Base-by-base conservation (phyloP, 1,140 invertebrate genomes). In the Pseudomyrmex pallidus region DNA sequence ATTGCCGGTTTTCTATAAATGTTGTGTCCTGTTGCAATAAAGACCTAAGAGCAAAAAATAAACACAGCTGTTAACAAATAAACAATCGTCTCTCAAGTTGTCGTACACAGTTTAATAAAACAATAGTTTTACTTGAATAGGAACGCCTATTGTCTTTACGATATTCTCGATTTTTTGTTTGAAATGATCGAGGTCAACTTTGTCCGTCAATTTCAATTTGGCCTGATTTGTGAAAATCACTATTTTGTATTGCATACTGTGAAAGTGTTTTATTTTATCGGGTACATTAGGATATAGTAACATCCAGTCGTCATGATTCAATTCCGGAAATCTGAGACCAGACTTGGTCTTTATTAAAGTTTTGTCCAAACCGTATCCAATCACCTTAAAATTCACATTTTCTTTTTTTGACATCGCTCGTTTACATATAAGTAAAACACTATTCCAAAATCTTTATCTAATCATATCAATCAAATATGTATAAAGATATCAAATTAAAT, bases 171-270 rank as follows among this genome's bases (percentile, higher is more conserved):
- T 96, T 95, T 99, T 99, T 12, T 94, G 93, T 89, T 98, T 97
- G 87, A 99, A 98, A 87, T 97, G 96, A 62, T 95, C 95, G 67
- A 96, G 95, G 88, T 96, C 97, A 1, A 96, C 93, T 94, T 97
- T 96, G 54, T 97, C 96, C 85, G 95, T 94, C 25, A 25, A 25
- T 22, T 96, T 95, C 61, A 98, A 95, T 4, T 96, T 96, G 17
- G 95, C 95, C 95, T 99, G 99, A 95, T 99, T 99, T 44, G 98
- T 98, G 85, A 99, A 96, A 89, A 99, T 96, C 0, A 99, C 97
- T 86, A 99, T 96, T 95, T 98, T 99, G 89, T 96, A 98, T 8
- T 96, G 96, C 72, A 97, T 95, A 0, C 95, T 90, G 85, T 96
- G 91, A 20, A 98, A 93, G 64, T 96, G 94, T 88, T 96, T 96